phyloP scores from a whole-genome alignment of 1,140 invertebrate species.

The Brachionus manjavacas region DNA sequence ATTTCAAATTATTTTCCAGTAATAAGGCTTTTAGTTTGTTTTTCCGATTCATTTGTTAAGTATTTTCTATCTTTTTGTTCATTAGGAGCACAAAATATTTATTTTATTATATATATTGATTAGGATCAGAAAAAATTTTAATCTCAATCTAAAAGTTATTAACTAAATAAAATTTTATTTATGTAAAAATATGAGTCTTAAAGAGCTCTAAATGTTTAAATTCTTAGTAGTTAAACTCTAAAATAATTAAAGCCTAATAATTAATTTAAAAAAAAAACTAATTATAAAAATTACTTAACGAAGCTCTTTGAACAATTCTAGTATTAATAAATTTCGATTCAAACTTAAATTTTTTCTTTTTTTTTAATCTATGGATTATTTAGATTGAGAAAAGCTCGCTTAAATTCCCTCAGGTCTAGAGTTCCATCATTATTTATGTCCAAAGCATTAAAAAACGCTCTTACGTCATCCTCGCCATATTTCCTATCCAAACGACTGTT shows the following conservation, averaged over 20 bases:
- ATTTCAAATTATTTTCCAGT: no score
- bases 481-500: conserved; percentile 30
- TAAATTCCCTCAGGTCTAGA: conserved; percentile 21
- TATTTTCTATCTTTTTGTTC: no score
- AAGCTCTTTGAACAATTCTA: background rate
- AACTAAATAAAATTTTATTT: background rate
- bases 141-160: no score
- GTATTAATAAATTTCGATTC: background rate
- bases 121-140: no score
- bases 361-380: background rate
- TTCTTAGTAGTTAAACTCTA: background rate
- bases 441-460: conserved; percentile 28
- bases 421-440: conserved; percentile 38
- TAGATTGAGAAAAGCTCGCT: conserved; percentile 22
- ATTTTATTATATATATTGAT: no score
- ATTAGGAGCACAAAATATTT: no score
- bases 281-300: background rate
- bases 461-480: conserved; percentile 34
- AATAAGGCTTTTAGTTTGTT: no score
- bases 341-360: background rate
- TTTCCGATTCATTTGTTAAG: no score
- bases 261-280: background rate
- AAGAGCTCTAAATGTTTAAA: background rate
- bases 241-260: background rate
- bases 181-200: background rate